phyloP scores from a whole-genome alignment of 2,888 invertebrate genomes.

The Cantharis nigra region DNA sequence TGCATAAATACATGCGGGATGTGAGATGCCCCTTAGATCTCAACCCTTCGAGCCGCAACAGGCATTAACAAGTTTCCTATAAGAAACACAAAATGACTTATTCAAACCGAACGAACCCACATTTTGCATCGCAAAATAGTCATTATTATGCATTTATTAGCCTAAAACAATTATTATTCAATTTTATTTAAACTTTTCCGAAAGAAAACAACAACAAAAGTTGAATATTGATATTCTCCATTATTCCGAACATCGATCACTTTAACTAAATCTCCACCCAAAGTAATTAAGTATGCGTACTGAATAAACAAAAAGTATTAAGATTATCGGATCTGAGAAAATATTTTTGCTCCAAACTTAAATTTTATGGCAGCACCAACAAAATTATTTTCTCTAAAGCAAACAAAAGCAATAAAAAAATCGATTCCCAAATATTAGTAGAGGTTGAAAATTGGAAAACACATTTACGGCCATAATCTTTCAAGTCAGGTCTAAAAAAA shows the following conservation, averaged over 20 bases:
- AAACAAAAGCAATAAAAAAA: not conserved
- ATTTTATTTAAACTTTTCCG: not conserved
- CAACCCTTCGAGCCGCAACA: conserved; percentile 33
- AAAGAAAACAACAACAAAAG: conserved; percentile 27
- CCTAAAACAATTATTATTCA: not conserved
- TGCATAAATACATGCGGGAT: conserved; percentile 45
- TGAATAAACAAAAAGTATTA: conserved; percentile 39
- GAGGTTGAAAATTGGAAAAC: conserved; percentile 9
- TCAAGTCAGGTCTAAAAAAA: conserved; percentile 49
- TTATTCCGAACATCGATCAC: conserved; percentile 41
- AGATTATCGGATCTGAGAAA: conserved; percentile 2
- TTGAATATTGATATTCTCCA: conserved; percentile 24
- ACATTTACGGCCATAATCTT: conserved; percentile 41
- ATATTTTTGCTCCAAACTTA: not conserved
- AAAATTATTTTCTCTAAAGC: not conserved
- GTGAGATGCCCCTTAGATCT: conserved; percentile 35
- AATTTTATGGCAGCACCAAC: not conserved
- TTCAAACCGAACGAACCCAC: conserved; percentile 36
- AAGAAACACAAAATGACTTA: conserved; percentile 44
- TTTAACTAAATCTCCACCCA: conserved; percentile 35
- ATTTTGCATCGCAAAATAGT: conserved; percentile 18
- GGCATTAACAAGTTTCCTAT: conserved; percentile 45
- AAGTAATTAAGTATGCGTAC: conserved; percentile 43
- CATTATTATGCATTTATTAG: not conserved
- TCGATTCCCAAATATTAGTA: not conserved